phyloP scores from a whole-genome alignment of 2,888 invertebrate genomes.

The Heliothis peltigera region DNA sequence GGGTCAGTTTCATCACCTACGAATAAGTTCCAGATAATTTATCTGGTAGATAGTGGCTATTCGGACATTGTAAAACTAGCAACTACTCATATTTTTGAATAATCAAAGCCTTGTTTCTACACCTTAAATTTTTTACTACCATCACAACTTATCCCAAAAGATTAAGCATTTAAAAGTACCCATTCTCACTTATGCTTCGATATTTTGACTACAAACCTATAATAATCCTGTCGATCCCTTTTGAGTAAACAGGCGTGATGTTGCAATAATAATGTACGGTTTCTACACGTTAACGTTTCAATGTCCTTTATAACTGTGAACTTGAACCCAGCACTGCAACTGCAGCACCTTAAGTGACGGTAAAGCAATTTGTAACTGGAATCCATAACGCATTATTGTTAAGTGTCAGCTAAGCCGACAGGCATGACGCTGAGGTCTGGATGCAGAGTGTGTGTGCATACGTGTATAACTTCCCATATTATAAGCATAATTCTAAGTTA shows the following conservation, averaged over 20 bases:
- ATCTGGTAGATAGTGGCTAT: no score
- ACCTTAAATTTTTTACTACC: no score
- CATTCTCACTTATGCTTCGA: no score
- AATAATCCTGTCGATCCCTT: background rate
- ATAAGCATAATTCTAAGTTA: no score
- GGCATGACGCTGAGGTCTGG: background rate
- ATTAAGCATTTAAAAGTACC: no score
- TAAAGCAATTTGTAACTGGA: slow-evolving; percentile 18
- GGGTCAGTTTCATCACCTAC: no score
- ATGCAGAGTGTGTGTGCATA: background rate
- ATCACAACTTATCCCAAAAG: no score
- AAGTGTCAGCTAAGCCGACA: background rate
- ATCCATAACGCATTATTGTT: background rate
- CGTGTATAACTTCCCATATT: background rate
- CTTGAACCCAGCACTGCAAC: background rate
- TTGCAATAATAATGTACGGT: background rate
- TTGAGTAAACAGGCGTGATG: background rate
- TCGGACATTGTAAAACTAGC: no score
- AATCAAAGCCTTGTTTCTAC: no score
- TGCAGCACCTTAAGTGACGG: background rate
- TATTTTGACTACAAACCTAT: no score
- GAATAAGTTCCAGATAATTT: no score
- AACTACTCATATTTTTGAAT: no score
- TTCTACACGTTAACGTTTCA: background rate
- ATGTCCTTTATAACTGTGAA: background rate